Base-by-base conservation (phyloP, 2,888 invertebrate species). In the Crepidodera aurea region DNA sequence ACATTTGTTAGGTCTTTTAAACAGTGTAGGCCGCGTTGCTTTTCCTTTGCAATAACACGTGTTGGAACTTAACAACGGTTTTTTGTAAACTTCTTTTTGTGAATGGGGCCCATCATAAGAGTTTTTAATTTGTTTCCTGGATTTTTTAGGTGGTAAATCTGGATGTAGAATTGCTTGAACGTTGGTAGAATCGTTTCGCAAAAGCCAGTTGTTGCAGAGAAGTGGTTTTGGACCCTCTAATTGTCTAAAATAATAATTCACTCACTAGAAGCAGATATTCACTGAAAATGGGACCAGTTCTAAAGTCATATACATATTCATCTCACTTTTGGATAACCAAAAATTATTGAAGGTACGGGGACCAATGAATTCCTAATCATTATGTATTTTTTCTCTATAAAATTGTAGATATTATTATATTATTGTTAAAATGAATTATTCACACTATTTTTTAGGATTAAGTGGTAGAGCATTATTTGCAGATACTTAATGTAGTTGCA, bases 181-280 rank as follows among this genome's bases (percentile, higher is more conserved):
- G 15, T 65, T 69, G 1, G 69, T 64, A 1, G 72, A 72, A 60
- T 72, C 69, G 25, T 72, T 72, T 62, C 72, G 46, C 1, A 42
- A 62, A 6, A 29, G 40, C 70, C 71, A 70, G 27, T 62, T 68
- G 12, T 60, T 66, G 4, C 59, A 29, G 7, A 66, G 7, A 6
- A 56, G 46, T 19, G 39, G 25, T 27, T 64, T 62, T 12, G 48
- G 56, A 12, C 44, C 29, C 6, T 55, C 44, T 10, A 37, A 29
- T 44, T 56, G 55, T 22, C 62, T 62, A 27, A 50, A 65, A 51
- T 3, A 18, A n/a, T n/a, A n/a, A n/a, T n/a, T n/a, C n/a, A n/a
- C n/a, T n/a, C n/a, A n/a, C n/a, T n/a, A n/a, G n/a, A n/a, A n/a
- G n/a, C n/a, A n/a, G n/a, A n/a, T n/a, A n/a, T n/a, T n/a, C n/a